Evolutionary conservation across 1,140 invertebrate species (phyloP), one percentile per base, ranked within the genome.

Genomic region (Scaptodrosophila lebanonensis): DNA sequence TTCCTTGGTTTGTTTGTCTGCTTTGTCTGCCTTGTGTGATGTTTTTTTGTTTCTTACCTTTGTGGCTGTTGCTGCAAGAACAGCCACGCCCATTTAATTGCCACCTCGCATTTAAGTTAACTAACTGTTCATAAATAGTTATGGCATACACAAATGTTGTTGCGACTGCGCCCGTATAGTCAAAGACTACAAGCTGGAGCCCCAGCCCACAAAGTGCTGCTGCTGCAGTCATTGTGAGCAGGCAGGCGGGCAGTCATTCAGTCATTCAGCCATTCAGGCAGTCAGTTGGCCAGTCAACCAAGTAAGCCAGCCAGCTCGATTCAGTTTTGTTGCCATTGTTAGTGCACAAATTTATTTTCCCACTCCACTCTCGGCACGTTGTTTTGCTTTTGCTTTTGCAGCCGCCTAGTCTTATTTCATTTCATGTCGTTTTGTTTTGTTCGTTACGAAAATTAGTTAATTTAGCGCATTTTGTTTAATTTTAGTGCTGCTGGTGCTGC

Each of bases 121-220:
- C 76, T 82, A 82, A 82, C 75, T 82, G 75, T 82, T 82, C 75
- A 82, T 82, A 82, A 82, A 82, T 82, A 82, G 75, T 82, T 83
- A 82, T 82, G 76, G 75, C 76, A 82, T 77, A 77, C 75, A 82
- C 73, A 64, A 25, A n/a, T n/a, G n/a, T n/a, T n/a, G n/a, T n/a
- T n/a, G n/a, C n/a, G 75, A 60, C 71, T 77, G 61, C 48, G 25
- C 38, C 38, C 3, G 12, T 25, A 33, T 33, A 32, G 22, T 8
- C 39, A 18, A 17, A 20, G 17, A 51, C 15, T 17, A 40, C 18
- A 15, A 45, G 63, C 73, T 82, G 75, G 69, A n/a, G 12, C 12
- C 12, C 5, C 12, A n/a, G 75, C 75, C 75, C 73, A 77, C 68
- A 77, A 77, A 76, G 58, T 35, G 35, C 33, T 43, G 27, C 22